These are phyloP conservation scores for Saxidomus purpurata DNA, from an alignment of 1,140 invertebrate genomes.

Conservation along the genomic window DNA sequence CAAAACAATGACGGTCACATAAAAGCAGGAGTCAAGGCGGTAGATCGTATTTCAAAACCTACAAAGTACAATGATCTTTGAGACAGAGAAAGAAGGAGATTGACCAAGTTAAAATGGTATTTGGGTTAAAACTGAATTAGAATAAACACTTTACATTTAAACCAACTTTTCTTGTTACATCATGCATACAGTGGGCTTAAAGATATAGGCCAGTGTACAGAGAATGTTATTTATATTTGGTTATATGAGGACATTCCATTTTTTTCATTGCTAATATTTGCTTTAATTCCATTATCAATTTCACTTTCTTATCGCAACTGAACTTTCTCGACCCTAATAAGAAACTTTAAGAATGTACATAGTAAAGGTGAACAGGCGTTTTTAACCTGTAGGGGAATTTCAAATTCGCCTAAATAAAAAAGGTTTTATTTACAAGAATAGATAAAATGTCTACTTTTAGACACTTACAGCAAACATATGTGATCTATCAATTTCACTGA, in stretches of 20 bases:
- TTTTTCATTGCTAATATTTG: no score
- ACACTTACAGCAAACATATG: not conserved
- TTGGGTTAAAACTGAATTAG: not conserved
- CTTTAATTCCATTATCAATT: no score
- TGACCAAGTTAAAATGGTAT: not conserved
- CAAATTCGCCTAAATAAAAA: no score
- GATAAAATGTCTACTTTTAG: conserved; percentile 16
- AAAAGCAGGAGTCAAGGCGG: not conserved
- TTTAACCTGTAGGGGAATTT: no score
- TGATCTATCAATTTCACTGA: not conserved
- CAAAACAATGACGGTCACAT: not conserved
- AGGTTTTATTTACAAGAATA: no score
- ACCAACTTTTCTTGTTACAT: not conserved
- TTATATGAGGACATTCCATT: no score
- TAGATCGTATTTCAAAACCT: not conserved
- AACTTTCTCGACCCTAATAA: no score
- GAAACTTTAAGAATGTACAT: no score
- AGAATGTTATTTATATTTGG: no score
- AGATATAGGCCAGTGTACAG: no score
- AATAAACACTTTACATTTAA: not conserved
- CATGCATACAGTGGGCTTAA: no score
- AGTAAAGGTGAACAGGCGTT: no score
- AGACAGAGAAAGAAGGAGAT: not conserved
- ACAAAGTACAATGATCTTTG: not conserved
- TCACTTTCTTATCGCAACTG: not conserved